Evolutionary conservation across 2,888 invertebrate genomes (phyloP), one percentile per base, ranked within the genome.

Genomic region (Cantharis rustica): DNA sequence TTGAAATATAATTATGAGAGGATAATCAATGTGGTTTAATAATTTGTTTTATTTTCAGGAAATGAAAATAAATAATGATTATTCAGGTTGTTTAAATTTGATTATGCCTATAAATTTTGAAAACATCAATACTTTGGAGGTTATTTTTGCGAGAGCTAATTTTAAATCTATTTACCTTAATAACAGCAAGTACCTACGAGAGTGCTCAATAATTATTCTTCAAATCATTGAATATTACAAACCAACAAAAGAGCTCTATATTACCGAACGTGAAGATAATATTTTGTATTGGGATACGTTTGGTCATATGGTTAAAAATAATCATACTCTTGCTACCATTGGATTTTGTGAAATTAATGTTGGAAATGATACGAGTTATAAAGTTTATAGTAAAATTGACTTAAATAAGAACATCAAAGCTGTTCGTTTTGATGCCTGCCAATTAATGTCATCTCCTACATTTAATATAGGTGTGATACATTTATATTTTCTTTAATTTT

Each of bases 341-440:
- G 82, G 84, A 4, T 86, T 87, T 72, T 86, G 84, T 76, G 84
- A 84, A 61, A 85, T 86, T 82, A 79, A 79, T 26, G 84, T 86
- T 23, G 84, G 78, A 75, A 86, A 87, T 77, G 81, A 80, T n/a
- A 84, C 85, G 69, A 85, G 86, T 84, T 79, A 84, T 61, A 79
- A 86, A n/a, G 79, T 87, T 20, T 70, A 75, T 13, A 63, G 69
- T 13, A 82, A 84, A 15, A 77, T 87, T 11, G 84, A 83, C 74
- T 81, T 75, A 63, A 87, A 87, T 79, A 72, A 80, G 2, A 84
- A 83, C 70, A 85, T 87, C 70, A 85, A 83, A 17, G 83, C 82
- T 23, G 77, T 87, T n/a, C 86, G 85, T 77, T 87, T 87, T 80
- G 86, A 86, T 77, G 80, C 83, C 62, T 86, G 86, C 76, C 80